These are phyloP conservation scores for Erythrocercus mccallii DNA, from an alignment of 2,113 vertebrate genomes.

Conservation along the genomic window DNA sequence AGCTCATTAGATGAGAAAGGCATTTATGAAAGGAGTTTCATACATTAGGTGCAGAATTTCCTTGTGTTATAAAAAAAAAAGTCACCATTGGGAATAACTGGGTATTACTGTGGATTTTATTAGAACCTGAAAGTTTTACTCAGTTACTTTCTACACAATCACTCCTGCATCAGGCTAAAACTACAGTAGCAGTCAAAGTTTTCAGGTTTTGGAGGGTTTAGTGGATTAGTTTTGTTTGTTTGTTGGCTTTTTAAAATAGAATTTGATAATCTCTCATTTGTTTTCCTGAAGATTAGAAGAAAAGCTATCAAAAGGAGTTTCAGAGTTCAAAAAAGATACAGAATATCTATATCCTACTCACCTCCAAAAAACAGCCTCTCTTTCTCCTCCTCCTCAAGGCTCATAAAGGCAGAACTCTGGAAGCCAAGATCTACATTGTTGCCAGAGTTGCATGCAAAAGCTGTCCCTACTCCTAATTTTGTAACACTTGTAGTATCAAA, in stretches of 20 bases:
- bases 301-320: not conserved
- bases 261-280: not conserved
- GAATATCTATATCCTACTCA: not conserved
- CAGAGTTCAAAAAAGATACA: not conserved
- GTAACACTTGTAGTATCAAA: not conserved
- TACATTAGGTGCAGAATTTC: conserved; percentile 21
- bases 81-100: not conserved
- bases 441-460: not conserved
- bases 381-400: not conserved
- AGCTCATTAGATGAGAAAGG: conserved; percentile 49
- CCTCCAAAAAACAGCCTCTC: not conserved
- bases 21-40: conserved; percentile 33
- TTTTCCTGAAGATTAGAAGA: not conserved
- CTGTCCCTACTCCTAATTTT: not conserved
- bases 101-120: not conserved
- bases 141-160: not conserved
- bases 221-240: not conserved
- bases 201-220: not conserved
- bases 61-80: not conserved
- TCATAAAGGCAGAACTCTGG: not conserved
- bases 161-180: not conserved
- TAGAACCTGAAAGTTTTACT: not conserved
- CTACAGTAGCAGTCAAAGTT: not conserved
- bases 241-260: not conserved
- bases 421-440: not conserved